Conservation (phyloP, 2,113 vertebrate species). For the Copsychus sechellarum region DNA sequence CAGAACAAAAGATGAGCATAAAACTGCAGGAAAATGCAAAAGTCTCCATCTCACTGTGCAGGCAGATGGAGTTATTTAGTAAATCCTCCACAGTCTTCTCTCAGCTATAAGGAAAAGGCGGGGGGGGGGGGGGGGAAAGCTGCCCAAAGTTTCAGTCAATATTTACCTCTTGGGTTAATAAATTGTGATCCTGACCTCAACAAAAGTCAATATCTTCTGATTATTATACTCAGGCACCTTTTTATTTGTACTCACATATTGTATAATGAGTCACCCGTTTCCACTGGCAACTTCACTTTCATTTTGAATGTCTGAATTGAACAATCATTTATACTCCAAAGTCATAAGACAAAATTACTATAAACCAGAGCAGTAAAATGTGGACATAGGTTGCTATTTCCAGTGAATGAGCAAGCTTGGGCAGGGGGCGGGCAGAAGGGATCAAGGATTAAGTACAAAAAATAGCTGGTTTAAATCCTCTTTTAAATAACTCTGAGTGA, state of each 20-base stretch:
- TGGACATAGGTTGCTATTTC: conserved; percentile 37
- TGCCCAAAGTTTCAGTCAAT: conserved; percentile 74
- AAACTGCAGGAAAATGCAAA: conserved; percentile 45
- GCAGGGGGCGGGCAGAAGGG: neutral
- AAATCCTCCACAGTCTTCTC: conserved; percentile 27
- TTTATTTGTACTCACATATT: conserved; percentile 64
- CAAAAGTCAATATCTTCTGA: conserved; percentile 70
- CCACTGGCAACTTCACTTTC: conserved; percentile 54
- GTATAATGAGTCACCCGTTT: conserved; percentile 64
- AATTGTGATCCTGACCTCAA: conserved; percentile 72
- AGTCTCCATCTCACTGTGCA: conserved; percentile 30
- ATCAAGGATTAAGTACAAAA: conserved; percentile 58
- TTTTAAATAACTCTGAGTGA: conserved; percentile 45
- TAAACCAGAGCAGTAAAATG: conserved; percentile 7
- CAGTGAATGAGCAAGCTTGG: conserved; percentile 26
- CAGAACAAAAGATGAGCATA: conserved; percentile 43
- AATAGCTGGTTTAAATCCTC: conserved; percentile 31
- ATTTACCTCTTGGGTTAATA: conserved; percentile 76
- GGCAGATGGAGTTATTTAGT: conserved; percentile 57
- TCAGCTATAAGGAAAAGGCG: neutral
- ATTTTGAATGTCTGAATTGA: conserved; percentile 59
- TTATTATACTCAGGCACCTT: conserved; percentile 61
- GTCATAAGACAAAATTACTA: conserved; percentile 24
- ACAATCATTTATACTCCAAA: conserved; percentile 51
- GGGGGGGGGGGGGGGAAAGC: neutral